A percentile compares a stretch with the other conserved stretches of the same genome.
phyloP scores from a whole-genome alignment of 2,113 vertebrate species.

The Electrona antarctica region DNA sequence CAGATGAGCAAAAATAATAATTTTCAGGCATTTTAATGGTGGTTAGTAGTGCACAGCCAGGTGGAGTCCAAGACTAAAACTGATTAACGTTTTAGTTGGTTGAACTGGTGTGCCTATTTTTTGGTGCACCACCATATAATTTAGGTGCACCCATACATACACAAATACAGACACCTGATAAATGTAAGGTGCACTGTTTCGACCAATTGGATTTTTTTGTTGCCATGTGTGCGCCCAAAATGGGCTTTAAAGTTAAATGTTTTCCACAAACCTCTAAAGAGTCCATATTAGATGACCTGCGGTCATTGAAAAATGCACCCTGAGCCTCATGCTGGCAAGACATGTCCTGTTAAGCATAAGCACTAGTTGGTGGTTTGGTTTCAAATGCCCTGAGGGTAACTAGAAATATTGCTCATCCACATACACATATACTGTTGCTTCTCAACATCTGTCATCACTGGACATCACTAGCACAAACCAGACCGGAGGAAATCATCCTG shows the following conservation, averaged over 20 bases:
- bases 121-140: too few species aligned
- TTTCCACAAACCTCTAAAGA: slow-evolving; percentile 24
- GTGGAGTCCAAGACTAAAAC: too few species aligned
- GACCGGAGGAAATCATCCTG: slow-evolving; percentile 28
- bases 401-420: slow-evolving; percentile 19
- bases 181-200: too few species aligned
- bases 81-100: too few species aligned
- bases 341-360: slow-evolving; percentile 12
- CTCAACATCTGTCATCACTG: slow-evolving; percentile 12
- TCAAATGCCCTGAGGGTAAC: slow-evolving; percentile 18
- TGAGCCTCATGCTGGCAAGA: slow-evolving; percentile 16
- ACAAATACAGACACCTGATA: too few species aligned
- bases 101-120: too few species aligned
- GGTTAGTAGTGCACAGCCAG: too few species aligned
- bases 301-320: slow-evolving; percentile 18
- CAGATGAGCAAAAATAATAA: slow-evolving; percentile 8
- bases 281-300: slow-evolving; percentile 40
- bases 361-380: neutral
- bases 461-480: slow-evolving; percentile 6
- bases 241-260: neutral
- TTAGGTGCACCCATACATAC: too few species aligned
- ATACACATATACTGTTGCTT: neutral
- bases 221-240: too few species aligned
- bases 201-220: too few species aligned
- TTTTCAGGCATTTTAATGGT: too few species aligned